A percentile compares a stretch with the other conserved stretches of the same genome.
These are phyloP conservation scores for Erebia palarica DNA, from an alignment of 2,888 invertebrate species.

Conservation along the genomic window DNA sequence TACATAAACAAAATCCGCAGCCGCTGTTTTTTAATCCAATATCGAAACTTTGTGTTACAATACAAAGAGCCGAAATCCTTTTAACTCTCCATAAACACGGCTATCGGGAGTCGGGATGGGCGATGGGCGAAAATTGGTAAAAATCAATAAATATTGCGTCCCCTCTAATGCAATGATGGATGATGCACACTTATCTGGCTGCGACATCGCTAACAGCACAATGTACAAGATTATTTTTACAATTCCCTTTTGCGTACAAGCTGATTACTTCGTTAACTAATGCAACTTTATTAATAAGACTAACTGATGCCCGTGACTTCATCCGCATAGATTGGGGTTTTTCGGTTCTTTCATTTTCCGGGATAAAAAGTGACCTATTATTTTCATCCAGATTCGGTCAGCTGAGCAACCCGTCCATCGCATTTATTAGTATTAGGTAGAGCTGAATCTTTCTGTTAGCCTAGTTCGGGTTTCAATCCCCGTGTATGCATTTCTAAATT, in stretches of 20 bases:
- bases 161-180: slow-evolving; percentile 77
- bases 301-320: neutral
- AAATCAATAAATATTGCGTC: slow-evolving; percentile 71
- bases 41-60: slow-evolving; percentile 31
- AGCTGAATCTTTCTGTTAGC: too few relatives aligned
- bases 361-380: too few relatives aligned
- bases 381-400: too few relatives aligned
- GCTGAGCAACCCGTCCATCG: too few relatives aligned
- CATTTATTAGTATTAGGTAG: too few relatives aligned
- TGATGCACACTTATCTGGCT: slow-evolving; percentile 67
- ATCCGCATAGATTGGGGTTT: neutral
- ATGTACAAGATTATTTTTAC: slow-evolving; percentile 41
- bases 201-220: slow-evolving; percentile 66
- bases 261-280: slow-evolving; percentile 24
- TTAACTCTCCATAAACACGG: slow-evolving; percentile 40
- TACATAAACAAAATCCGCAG: slow-evolving; percentile 22
- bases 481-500: too few relatives aligned
- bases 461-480: too few relatives aligned
- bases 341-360: too few relatives aligned
- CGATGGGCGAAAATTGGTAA: slow-evolving; percentile 55
- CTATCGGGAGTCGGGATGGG: slow-evolving; percentile 34
- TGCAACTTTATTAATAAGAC: slow-evolving; percentile 9
- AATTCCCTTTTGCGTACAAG: slow-evolving; percentile 47
- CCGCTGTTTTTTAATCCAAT: slow-evolving; percentile 35
- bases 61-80: slow-evolving; percentile 39